Conservation (phyloP, 2,797 vertebrate genomes). For the Erethizon dorsatum region DNA sequence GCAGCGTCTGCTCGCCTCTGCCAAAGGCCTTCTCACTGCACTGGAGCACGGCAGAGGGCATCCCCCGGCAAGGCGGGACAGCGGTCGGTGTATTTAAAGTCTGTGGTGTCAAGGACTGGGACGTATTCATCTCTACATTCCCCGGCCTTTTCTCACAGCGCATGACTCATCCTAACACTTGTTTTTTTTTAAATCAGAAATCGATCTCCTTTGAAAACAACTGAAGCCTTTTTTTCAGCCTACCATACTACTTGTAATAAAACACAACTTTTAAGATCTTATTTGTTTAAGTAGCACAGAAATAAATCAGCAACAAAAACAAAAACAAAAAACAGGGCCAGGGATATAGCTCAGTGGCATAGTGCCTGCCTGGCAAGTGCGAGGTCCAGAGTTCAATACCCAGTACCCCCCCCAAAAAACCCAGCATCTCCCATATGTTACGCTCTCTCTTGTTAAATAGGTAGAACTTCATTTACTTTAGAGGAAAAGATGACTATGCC, state of each 20-base stretch:
- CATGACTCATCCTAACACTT: background rate
- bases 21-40: background rate
- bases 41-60: rapidly evolving
- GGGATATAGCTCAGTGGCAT: too few relatives aligned
- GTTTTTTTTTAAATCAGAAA: background rate
- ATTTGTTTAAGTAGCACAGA: constrained; percentile 14
- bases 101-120: background rate
- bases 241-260: background rate
- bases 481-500: background rate
- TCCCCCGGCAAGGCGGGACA: background rate
- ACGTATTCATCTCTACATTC: background rate
- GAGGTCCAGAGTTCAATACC: too few relatives aligned
- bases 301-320: background rate
- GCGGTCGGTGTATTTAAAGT: background rate
- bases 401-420: too few relatives aligned
- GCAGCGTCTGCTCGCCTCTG: background rate
- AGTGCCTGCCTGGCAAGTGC: too few relatives aligned
- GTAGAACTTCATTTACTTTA: background rate
- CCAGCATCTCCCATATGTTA: background rate
- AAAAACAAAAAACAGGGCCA: constrained; percentile 7
- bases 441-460: background rate
- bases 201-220: constrained; percentile 2
- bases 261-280: background rate
- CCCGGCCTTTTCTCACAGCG: background rate
- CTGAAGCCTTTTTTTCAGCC: background rate